Conservation (phyloP, 2,113 vertebrate genomes). For the Serinus canaria region DNA sequence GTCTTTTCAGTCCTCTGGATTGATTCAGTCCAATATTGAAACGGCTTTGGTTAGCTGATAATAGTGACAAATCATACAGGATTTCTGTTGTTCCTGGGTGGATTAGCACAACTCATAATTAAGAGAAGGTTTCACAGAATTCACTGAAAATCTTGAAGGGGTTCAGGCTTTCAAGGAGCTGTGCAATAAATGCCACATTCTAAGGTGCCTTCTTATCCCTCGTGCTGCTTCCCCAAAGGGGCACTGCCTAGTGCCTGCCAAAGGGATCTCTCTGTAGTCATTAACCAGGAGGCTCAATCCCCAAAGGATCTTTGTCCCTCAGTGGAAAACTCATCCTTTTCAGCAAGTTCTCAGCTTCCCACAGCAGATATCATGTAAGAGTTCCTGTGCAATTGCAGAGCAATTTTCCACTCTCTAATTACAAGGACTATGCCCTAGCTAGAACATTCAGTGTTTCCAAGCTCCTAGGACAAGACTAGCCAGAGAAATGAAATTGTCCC, state of each 20-base stretch:
- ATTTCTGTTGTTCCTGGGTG: not conserved
- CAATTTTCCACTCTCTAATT: not conserved
- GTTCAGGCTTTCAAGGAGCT: not conserved
- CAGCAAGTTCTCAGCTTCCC: not conserved
- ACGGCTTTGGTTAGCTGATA: not conserved
- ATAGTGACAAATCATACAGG: not conserved
- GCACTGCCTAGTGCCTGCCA: not conserved
- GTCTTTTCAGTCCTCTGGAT: not conserved
- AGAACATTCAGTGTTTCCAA: not conserved
- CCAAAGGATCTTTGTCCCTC: not conserved
- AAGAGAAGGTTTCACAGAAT: not conserved
- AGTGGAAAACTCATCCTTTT: not conserved
- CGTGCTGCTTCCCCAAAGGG: accelerated
- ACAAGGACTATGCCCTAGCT: not conserved
- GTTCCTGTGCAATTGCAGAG: not conserved
- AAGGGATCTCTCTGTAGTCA: not conserved
- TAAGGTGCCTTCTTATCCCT: not conserved
- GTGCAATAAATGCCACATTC: not conserved
- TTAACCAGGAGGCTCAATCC: not conserved
- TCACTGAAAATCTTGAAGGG: not conserved
- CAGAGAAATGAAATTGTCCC: not conserved
- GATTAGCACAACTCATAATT: not conserved
- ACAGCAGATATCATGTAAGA: not conserved
- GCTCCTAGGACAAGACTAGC: not conserved
- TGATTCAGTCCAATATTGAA: not conserved